phyloP scores from a whole-genome alignment of 1,140 invertebrate genomes.

The Polyergus mexicanus region DNA sequence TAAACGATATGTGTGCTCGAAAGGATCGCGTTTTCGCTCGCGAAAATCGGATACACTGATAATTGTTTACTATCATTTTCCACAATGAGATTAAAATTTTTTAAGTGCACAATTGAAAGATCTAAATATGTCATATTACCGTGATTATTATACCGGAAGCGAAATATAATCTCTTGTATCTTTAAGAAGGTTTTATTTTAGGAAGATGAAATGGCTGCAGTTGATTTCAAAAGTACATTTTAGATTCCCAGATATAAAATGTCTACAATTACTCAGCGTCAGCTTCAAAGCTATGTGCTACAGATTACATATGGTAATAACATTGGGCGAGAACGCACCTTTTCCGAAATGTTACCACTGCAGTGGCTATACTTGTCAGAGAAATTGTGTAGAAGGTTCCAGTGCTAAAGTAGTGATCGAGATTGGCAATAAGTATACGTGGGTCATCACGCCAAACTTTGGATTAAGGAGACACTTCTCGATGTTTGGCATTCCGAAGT shows the following conservation, averaged over 20 bases:
- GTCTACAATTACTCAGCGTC: slow-evolving; percentile 82
- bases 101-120: not conserved
- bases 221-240: slow-evolving; percentile 84
- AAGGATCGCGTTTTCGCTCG: not conserved
- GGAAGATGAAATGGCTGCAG: slow-evolving; percentile 86
- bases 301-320: slow-evolving; percentile 84
- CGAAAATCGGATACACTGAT: not conserved
- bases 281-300: slow-evolving; percentile 86
- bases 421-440: slow-evolving; percentile 86
- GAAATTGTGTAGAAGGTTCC: slow-evolving; percentile 84
- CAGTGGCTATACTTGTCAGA: slow-evolving; percentile 85
- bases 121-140: not conserved
- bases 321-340: slow-evolving; percentile 80
- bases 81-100: no score
- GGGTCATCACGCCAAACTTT: slow-evolving; percentile 85
- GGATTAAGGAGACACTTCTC: slow-evolving; percentile 84
- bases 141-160: not conserved
- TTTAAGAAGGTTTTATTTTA: slow-evolving; percentile 66
- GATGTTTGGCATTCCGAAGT: slow-evolving; percentile 85
- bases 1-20: not conserved
- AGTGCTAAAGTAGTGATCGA: slow-evolving; percentile 86
- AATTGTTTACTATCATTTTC: no score
- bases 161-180: not conserved
- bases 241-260: slow-evolving; percentile 84
- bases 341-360: slow-evolving; percentile 85